Conservation (phyloP, 2,888 invertebrate genomes). For the Eulithis testata region DNA sequence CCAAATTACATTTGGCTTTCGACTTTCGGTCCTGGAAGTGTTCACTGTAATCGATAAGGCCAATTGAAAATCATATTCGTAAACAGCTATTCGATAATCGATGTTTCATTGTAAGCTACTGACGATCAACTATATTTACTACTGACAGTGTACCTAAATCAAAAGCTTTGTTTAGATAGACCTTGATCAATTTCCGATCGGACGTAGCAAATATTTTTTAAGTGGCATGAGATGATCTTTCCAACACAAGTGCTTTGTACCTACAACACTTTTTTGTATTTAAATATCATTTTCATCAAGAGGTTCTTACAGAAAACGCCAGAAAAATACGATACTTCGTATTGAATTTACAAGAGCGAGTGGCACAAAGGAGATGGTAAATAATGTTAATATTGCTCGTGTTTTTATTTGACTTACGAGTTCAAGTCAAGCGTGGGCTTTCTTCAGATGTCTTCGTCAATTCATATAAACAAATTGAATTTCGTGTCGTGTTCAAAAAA, state of each 20-base stretch:
- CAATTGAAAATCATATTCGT: no score
- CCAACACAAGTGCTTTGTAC: no score
- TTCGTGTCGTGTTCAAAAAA: constrained; percentile 7
- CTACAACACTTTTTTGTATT: background rate
- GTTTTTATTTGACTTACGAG: constrained; percentile 31
- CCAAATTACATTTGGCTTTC: constrained; percentile 51
- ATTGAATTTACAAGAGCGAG: constrained; percentile 25
- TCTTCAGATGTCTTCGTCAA: constrained; percentile 24
- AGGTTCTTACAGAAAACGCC: background rate
- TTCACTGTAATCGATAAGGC: constrained; percentile 4
- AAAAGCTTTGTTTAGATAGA: no score
- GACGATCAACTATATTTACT: no score
- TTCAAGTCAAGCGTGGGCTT: constrained; percentile 16
- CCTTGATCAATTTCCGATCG: no score
- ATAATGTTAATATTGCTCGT: constrained; percentile 33
- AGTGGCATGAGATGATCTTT: no score
- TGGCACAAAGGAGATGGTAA: constrained; percentile 30
- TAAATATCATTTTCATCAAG: constrained; percentile 26
- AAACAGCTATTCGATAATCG: no score
- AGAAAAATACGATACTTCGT: constrained; percentile 11
- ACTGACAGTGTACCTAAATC: no score
- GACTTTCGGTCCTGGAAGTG: constrained; percentile 21
- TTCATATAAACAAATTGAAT: constrained; percentile 27
- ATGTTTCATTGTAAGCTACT: no score
- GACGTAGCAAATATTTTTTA: no score